phyloP scores from a whole-genome alignment of 2,797 vertebrate genomes.

The Parambassis ranga region DNA sequence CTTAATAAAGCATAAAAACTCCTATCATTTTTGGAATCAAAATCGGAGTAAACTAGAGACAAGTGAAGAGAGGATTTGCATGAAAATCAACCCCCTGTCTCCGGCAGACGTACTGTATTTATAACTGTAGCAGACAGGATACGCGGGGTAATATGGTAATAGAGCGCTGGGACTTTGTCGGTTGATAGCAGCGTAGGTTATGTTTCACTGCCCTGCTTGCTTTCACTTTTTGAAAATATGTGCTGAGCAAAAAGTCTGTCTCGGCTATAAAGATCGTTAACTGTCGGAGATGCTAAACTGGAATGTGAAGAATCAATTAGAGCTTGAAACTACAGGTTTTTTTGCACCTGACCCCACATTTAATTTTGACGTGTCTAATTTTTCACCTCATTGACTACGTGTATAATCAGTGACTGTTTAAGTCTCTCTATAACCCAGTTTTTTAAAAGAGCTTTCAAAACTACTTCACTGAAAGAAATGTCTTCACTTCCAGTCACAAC shows the following conservation, averaged over 20 bases:
- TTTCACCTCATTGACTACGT: slow-evolving; percentile 1
- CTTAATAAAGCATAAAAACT: slow-evolving; percentile 33
- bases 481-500: no score
- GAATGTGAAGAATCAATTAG: neutral
- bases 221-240: slow-evolving; percentile 1
- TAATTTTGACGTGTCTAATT: neutral
- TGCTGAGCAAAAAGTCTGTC: neutral
- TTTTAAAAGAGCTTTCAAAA: neutral
- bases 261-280: slow-evolving; percentile 12
- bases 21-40: slow-evolving; percentile 40
- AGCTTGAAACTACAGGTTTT: neutral
- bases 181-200: slow-evolving; percentile 19
- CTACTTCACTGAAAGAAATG: neutral
- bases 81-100: slow-evolving; percentile 29
- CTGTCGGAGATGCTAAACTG: neutral
- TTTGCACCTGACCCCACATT: neutral
- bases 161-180: slow-evolving; percentile 21
- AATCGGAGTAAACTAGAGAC: slow-evolving; percentile 22
- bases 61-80: slow-evolving; percentile 39
- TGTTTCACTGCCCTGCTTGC: slow-evolving; percentile 5
- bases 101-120: slow-evolving; percentile 7
- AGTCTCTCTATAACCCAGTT: neutral
- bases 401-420: neutral
- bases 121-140: slow-evolving; percentile 6
- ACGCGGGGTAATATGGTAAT: slow-evolving; percentile 25